phyloP scores from a whole-genome alignment of 1,140 invertebrate species.

The Ganaspis sp. region DNA sequence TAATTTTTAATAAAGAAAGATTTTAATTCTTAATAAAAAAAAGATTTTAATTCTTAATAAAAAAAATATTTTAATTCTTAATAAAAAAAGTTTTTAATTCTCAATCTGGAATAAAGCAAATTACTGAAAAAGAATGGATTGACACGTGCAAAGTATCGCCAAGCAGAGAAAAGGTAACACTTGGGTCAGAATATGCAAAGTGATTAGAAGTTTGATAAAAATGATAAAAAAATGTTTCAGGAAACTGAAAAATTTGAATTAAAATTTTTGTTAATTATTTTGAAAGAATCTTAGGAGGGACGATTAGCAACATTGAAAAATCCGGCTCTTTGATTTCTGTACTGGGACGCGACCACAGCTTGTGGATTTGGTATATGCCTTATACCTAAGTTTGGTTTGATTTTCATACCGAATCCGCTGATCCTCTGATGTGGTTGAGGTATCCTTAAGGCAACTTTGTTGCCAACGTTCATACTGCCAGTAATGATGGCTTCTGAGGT shows the following conservation, averaged over 20 bases:
- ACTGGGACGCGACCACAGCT: conserved; percentile 70
- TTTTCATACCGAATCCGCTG: conserved; percentile 69
- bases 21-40: no score
- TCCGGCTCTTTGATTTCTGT: conserved; percentile 68
- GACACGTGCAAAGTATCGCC: no score
- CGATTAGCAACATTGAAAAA: conserved; percentile 62
- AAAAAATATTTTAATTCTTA: no score
- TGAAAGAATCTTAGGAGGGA: conserved; percentile 49
- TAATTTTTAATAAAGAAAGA: no score
- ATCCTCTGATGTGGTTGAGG: conserved; percentile 70
- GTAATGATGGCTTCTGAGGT: conserved; percentile 40
- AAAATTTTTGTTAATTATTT: no score
- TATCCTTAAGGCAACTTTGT: conserved; percentile 67
- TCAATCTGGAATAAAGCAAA: no score
- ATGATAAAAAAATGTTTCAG: not conserved
- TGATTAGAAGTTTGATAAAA: not conserved
- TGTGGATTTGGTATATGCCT: conserved; percentile 72
- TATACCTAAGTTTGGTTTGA: conserved; percentile 68
- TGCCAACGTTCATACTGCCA: conserved; percentile 37
- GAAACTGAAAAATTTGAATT: not conserved
- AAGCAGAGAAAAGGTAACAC: no score
- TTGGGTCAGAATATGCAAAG: no score
- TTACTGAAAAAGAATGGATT: no score
- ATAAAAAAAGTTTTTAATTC: no score
- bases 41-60: no score